phyloP scores from a whole-genome alignment of 2,113 vertebrate genomes.

The Phalacrocorax brasilianus region DNA sequence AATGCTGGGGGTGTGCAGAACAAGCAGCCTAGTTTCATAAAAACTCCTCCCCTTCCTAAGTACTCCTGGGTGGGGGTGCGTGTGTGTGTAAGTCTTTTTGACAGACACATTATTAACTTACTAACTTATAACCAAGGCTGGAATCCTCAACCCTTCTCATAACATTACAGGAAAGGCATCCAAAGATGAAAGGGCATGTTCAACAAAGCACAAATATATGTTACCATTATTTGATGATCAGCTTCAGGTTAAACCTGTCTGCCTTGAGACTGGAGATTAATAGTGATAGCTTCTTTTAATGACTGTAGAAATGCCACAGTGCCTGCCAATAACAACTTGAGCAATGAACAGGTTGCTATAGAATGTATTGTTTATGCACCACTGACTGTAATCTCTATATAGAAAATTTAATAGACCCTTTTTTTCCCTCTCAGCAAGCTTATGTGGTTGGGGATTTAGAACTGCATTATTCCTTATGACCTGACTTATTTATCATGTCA shows the following conservation, averaged over 20 bases:
- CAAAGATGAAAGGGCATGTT: background rate
- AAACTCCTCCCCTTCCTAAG: background rate
- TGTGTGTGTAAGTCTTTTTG: background rate
- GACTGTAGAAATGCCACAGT: constrained; percentile 23
- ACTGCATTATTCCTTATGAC: constrained; percentile 64
- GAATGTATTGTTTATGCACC: constrained; percentile 48
- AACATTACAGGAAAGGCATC: background rate
- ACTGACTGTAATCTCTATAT: constrained; percentile 24
- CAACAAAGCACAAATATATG: background rate
- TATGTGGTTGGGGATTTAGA: constrained; percentile 38
- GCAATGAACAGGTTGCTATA: constrained; percentile 51
- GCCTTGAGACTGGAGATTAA: constrained; percentile 41
- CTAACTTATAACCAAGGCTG: background rate
- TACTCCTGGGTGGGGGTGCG: background rate
- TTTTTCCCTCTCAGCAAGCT: constrained; percentile 47
- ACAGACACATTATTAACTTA: background rate
- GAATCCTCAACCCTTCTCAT: background rate
- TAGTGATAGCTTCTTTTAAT: constrained; percentile 45
- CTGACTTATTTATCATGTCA: constrained; percentile 72
- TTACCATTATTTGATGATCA: constrained; percentile 13
- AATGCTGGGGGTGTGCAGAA: background rate
- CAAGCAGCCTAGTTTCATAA: background rate
- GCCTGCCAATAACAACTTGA: constrained; percentile 57
- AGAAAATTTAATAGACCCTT: constrained; percentile 54
- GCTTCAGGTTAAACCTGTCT: constrained; percentile 38